Evolutionary conservation across 2,113 vertebrate species (phyloP).

Genomic region (Mystacornis crossleyi): DNA sequence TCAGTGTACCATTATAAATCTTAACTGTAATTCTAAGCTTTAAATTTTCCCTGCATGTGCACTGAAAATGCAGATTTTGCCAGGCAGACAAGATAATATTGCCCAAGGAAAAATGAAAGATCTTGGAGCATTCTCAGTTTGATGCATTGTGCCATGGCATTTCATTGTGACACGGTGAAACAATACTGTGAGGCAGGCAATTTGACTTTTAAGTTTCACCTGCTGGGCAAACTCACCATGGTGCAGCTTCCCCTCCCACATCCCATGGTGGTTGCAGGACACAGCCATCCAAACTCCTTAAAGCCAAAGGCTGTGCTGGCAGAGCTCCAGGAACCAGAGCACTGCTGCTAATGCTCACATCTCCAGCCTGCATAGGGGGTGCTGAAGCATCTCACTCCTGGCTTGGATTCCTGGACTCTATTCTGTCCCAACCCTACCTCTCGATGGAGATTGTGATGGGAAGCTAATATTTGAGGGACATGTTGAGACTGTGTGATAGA

Average conservation of each 20-base stretch:
- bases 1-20: neutral
- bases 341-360: accelerated
- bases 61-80: neutral
- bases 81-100: neutral
- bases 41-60: neutral
- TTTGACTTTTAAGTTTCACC: neutral
- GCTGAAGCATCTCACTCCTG: neutral
- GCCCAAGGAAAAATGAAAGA: neutral
- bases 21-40: neutral
- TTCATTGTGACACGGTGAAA: neutral
- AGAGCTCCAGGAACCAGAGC: neutral
- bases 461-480: neutral
- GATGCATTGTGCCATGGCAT: neutral
- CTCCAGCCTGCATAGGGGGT: neutral
- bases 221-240: neutral
- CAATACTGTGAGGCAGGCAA: neutral
- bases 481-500: neutral
- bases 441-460: neutral
- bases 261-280: neutral
- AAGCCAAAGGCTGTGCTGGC: neutral
- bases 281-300: neutral
- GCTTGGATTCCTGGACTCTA: neutral
- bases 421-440: neutral
- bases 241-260: neutral
- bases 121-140: neutral